phyloP scores from a whole-genome alignment of 2,888 invertebrate genomes.

The Agonopterix arenella region DNA sequence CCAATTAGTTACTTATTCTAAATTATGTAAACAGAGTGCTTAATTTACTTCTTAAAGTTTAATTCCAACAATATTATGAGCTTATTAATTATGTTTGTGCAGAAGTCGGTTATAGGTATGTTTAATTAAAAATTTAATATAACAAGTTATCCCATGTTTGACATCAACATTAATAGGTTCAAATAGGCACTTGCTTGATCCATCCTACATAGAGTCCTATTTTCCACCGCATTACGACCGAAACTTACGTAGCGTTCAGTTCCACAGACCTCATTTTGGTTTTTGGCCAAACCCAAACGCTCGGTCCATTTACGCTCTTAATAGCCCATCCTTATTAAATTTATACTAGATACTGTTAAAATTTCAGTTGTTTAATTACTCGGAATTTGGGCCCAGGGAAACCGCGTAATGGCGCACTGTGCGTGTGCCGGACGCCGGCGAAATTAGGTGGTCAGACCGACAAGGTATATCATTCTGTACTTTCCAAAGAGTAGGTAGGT shows the following conservation, averaged over 20 bases:
- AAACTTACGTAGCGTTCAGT: slow-evolving; percentile 35
- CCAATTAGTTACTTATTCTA: no score
- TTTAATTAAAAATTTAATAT: no score
- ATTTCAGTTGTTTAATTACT: slow-evolving; percentile 73
- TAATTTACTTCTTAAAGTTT: no score
- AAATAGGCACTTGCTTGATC: slow-evolving; percentile 1
- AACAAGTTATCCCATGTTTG: no score
- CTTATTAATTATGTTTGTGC: no score
- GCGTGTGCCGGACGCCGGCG: slow-evolving; percentile 30
- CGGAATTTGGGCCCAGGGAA: slow-evolving; percentile 58
- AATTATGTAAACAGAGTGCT: no score
- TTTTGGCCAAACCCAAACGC: slow-evolving; percentile 69
- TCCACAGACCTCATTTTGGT: slow-evolving; percentile 58
- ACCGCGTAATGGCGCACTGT: slow-evolving; percentile 52
- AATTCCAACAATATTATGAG: no score
- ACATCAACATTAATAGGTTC: no score
- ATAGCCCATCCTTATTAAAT: slow-evolving; percentile 72
- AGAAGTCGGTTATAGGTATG: no score
- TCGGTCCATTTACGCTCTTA: slow-evolving; percentile 57
- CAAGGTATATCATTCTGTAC: slow-evolving; percentile 31
- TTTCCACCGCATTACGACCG: slow-evolving; percentile 10
- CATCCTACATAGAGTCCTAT: slow-evolving; percentile 1
- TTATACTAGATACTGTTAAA: slow-evolving; percentile 69
- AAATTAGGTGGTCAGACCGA: slow-evolving; percentile 50
- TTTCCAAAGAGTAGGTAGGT: slow-evolving; percentile 11